These are phyloP conservation scores for Macaca nemestrina DNA, from an alignment of 2,113 vertebrate species.

Conservation along the genomic window DNA sequence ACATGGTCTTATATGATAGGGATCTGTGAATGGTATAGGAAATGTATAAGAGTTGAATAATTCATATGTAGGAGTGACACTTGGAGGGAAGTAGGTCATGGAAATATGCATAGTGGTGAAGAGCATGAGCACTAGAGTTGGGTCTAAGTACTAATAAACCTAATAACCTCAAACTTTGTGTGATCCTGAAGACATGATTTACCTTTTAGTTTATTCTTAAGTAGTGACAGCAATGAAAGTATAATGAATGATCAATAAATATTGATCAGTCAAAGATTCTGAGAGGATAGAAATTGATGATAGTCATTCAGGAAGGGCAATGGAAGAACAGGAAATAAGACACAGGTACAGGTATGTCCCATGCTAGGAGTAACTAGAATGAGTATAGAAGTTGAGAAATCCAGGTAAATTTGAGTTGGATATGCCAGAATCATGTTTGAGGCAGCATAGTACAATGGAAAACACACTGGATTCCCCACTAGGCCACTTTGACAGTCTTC, in stretches of 20 bases:
- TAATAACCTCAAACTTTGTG: not conserved
- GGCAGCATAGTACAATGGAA: not conserved
- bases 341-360: not conserved
- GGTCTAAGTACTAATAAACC: not conserved
- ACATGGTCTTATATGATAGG: not conserved
- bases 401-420: not conserved
- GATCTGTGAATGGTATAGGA: not conserved
- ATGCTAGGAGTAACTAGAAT: not conserved
- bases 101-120: not conserved
- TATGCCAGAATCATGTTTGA: not conserved
- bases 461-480: not conserved
- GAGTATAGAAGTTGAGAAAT: not conserved
- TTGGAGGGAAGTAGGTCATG: not conserved
- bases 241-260: not conserved
- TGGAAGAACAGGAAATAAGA: not conserved
- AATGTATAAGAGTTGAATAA: not conserved
- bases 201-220: not conserved
- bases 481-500: not conserved
- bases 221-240: not conserved
- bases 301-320: not conserved
- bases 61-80: not conserved
- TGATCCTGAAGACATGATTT: not conserved
- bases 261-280: not conserved
- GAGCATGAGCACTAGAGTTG: not conserved
- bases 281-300: not conserved